A percentile compares a stretch with the other conserved stretches of the same genome.
Evolutionary conservation across 2,888 invertebrate genomes (phyloP).

Genomic region (Monoplex corrugatus): DNA sequence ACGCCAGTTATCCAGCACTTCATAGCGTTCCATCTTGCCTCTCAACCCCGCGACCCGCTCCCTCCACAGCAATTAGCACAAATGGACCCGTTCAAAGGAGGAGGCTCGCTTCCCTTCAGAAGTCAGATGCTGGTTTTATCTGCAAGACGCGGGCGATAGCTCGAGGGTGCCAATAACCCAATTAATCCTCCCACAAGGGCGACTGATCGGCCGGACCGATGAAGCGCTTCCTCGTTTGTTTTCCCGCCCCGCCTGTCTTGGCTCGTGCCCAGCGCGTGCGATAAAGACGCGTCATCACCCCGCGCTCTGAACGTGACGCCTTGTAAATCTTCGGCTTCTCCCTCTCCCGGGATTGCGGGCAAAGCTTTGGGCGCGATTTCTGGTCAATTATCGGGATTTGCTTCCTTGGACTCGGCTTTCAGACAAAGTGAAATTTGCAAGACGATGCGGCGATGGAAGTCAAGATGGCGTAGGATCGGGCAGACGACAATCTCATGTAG

Average conservation of each 20-base stretch:
- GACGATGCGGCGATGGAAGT: conserved; percentile 49
- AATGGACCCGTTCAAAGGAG: conserved; percentile 48
- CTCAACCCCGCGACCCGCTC: neutral
- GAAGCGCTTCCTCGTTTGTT: conserved; percentile 48
- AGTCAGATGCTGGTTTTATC: conserved; percentile 39
- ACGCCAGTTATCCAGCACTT: conserved; percentile 29
- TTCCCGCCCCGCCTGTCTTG: conserved; percentile 49
- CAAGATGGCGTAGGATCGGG: conserved; percentile 45
- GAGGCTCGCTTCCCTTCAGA: conserved; percentile 37
- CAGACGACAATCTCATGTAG: conserved; percentile 48
- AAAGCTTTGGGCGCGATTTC: conserved; percentile 50
- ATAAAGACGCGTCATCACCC: conserved; percentile 52
- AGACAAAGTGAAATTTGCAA: conserved; percentile 53
- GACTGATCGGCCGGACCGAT: conserved; percentile 43
- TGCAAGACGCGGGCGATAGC: conserved; percentile 47
- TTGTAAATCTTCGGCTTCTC: conserved; percentile 35
- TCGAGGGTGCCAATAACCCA: conserved; percentile 48
- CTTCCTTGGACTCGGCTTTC: conserved; percentile 48
- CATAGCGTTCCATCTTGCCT: conserved; percentile 40
- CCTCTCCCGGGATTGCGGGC: conserved; percentile 8
- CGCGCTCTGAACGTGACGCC: conserved; percentile 31
- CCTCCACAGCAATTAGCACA: conserved; percentile 47
- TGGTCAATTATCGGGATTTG: conserved; percentile 52
- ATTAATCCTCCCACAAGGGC: conserved; percentile 49
- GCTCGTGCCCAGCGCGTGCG: conserved; percentile 42